Base-by-base conservation (phyloP, 1,140 invertebrate genomes). In the Eumaeus atala region DNA sequence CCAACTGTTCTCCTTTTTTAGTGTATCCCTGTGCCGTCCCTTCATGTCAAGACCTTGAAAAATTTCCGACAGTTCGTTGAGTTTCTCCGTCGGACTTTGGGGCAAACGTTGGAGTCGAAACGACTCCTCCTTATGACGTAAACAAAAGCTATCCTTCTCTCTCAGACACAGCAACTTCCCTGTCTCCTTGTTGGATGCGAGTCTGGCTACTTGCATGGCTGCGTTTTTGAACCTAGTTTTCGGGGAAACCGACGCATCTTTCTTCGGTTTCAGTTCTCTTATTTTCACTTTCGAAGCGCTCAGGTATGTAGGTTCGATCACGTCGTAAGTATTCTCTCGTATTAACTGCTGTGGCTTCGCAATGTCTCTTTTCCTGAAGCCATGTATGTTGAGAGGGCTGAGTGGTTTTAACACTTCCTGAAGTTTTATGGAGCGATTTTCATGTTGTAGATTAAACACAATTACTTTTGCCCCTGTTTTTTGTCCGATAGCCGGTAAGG, bases 1-100 rank as follows among this genome's bases (percentile, higher is more conserved):
- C 84, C 84, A 87, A 68, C 77, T 84, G 61, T 87, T 87, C 61
- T 87, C 84, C 49, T 84, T 84, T 62, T 84, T 83, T 65, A 83
- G 71, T 58, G 63, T 81, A 12, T 84, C 78, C 59, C 77, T 69
- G 36, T 77, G 69, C 18, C 74, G 62, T 9, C 78, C 78, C 21
- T 75, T 78, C 70, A 84, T 72, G 17, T 87, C 81, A 1, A 85
- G 61, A 21, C 56, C 69, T 65, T 85, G 78, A 51, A 87, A 87
- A 50, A 85, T 84, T 61, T 87, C 84, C 0, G 84, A 74, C 0
- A 87, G 48, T 34, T 84, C 77, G 40, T 76, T 74, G 14, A 87
- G 59, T 28, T 82, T 74, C 21, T 77, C 71, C 6, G 63, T 65
- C 0, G 81, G 79, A 60, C 70, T 81, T 21, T 70, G 70, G 0